phyloP scores from a whole-genome alignment of 2,888 invertebrate species.

The Dendrolimus pini region DNA sequence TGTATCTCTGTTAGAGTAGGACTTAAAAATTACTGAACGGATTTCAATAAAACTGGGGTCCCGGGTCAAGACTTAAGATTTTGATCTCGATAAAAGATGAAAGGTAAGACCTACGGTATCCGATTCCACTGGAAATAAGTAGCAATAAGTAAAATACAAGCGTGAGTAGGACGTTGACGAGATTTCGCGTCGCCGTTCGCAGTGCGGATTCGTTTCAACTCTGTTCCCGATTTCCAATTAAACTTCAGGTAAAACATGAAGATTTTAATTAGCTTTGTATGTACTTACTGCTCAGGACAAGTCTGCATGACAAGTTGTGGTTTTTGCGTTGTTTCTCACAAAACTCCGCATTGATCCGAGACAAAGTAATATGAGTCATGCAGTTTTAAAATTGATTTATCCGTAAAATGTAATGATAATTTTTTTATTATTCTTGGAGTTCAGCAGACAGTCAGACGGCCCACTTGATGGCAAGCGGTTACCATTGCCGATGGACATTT shows the following conservation, averaged over 20 bases:
- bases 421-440: too few species aligned
- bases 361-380: too few species aligned
- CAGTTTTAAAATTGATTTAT: too few species aligned
- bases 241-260: slow-evolving; percentile 24
- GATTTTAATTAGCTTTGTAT: neutral
- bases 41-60: too few species aligned
- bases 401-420: too few species aligned
- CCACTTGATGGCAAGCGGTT: too few species aligned
- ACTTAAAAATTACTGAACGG: too few species aligned
- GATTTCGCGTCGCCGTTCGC: neutral
- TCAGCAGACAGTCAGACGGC: too few species aligned
- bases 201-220: neutral
- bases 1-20: too few species aligned
- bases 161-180: neutral
- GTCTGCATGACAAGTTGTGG: neutral
- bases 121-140: neutral
- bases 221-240: slow-evolving; percentile 43
- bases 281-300: neutral
- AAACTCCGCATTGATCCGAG: neutral
- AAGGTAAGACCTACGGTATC: neutral
- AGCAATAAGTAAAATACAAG: neutral
- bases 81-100: too few species aligned
- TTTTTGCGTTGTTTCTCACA: neutral
- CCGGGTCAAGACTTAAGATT: too few species aligned
- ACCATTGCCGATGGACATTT: too few species aligned